phyloP scores from a whole-genome alignment of 2,797 vertebrate species.

The Sarcophilus harrisii region DNA sequence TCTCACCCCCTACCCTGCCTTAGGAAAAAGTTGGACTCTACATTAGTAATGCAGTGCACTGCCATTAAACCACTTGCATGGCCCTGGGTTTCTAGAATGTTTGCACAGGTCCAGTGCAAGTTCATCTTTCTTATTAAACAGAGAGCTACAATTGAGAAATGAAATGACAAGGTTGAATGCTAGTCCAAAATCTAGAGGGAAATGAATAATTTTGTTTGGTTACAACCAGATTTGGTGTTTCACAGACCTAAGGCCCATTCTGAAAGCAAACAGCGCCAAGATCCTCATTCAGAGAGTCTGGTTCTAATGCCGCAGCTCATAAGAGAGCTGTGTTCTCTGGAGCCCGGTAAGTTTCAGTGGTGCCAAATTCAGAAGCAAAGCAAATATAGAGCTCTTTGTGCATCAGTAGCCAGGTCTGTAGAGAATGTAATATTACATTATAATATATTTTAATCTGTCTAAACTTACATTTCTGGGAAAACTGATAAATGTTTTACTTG shows the following conservation, averaged over 20 bases:
- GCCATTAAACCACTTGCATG: neutral
- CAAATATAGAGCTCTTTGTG: neutral
- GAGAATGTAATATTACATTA: neutral
- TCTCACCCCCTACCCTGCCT: neutral
- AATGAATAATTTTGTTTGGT: neutral
- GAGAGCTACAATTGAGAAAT: neutral
- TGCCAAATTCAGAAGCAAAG: neutral
- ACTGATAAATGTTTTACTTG: neutral
- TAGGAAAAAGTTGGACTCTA: neutral
- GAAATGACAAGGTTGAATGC: neutral
- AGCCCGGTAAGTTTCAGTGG: neutral
- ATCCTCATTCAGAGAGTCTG: neutral
- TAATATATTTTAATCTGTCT: too few species aligned
- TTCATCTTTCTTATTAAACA: neutral
- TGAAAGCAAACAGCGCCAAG: slow-evolving; percentile 3
- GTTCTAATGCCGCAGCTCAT: neutral
- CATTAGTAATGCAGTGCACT: neutral
- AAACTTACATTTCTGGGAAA: neutral
- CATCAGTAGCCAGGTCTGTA: neutral
- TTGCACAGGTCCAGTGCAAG: neutral
- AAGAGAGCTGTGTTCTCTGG: neutral
- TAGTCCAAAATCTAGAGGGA: neutral
- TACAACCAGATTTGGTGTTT: neutral
- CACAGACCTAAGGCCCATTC: neutral
- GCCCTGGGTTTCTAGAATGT: neutral